phyloP scores from a whole-genome alignment of 2,113 vertebrate species.

The Vombatus ursinus region DNA sequence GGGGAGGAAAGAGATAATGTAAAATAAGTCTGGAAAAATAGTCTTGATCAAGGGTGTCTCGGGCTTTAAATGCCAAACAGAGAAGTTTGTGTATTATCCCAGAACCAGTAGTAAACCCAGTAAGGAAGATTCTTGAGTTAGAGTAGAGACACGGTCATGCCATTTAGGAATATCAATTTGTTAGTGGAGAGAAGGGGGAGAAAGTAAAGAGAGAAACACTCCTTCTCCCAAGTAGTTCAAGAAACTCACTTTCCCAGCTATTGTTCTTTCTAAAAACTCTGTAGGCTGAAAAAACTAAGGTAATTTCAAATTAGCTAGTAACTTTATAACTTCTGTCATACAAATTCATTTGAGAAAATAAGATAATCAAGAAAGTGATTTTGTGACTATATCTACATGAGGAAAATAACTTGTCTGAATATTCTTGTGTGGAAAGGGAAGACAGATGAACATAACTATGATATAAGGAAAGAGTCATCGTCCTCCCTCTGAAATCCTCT shows the following conservation, averaged over 20 bases:
- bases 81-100: constrained; percentile 24
- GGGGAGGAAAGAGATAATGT: not conserved
- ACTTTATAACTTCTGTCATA: not conserved
- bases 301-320: not conserved
- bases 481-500: not conserved
- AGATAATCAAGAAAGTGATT: not conserved
- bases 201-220: not conserved
- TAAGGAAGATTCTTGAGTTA: not conserved
- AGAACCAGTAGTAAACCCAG: not conserved
- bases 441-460: not conserved
- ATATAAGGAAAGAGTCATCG: not conserved
- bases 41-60: not conserved
- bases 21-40: not conserved
- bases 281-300: not conserved
- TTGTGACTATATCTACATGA: not conserved
- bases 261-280: not conserved
- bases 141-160: not conserved
- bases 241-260: not conserved
- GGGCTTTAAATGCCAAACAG: not conserved
- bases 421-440: not conserved
- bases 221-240: not conserved
- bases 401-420: not conserved
- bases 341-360: not conserved
- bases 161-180: not conserved
- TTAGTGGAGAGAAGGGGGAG: not conserved